A percentile compares a stretch with the other conserved stretches of the same genome.
Evolutionary conservation across 2,797 vertebrate genomes (phyloP).

Genomic region (Oreonectes daqikongensis): DNA sequence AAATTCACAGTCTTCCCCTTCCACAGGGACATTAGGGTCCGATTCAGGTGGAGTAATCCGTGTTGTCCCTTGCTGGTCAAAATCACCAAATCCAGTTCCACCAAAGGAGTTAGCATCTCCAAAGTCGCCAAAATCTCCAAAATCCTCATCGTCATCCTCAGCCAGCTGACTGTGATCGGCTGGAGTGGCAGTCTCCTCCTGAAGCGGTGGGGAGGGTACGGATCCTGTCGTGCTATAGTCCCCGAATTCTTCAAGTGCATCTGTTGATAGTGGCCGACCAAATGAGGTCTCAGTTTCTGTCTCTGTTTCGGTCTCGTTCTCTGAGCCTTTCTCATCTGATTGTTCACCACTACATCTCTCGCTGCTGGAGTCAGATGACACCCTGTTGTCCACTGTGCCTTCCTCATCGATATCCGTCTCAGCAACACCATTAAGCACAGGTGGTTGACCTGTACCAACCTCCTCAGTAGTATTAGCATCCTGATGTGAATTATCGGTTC

Average conservation of each 20-base stretch:
- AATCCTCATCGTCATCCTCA: conserved; percentile 67
- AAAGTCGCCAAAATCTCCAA: conserved; percentile 77
- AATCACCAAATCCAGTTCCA: conserved; percentile 65
- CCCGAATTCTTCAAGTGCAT: conserved; percentile 82
- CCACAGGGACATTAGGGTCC: not conserved
- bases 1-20: conserved; percentile 72
- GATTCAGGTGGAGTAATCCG: not conserved
- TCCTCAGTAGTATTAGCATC: conserved; percentile 33
- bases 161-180: conserved; percentile 73
- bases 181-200: conserved; percentile 70
- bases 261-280: conserved; percentile 70
- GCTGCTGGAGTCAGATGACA: conserved; percentile 4
- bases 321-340: conserved; percentile 63
- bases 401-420: conserved; percentile 49
- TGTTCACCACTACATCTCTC: conserved; percentile 55
- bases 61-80: conserved; percentile 59
- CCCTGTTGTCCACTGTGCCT: conserved; percentile 49
- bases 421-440: conserved; percentile 52
- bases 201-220: conserved; percentile 67
- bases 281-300: conserved; percentile 72
- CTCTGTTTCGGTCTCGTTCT: conserved; percentile 63
- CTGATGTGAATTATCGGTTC: conserved; percentile 45
- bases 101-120: conserved; percentile 69
- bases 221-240: conserved; percentile 83
- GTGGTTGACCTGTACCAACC: conserved; percentile 50